phyloP scores from a whole-genome alignment of 2,113 vertebrate species.

The Brachionichthys hirsutus region DNA sequence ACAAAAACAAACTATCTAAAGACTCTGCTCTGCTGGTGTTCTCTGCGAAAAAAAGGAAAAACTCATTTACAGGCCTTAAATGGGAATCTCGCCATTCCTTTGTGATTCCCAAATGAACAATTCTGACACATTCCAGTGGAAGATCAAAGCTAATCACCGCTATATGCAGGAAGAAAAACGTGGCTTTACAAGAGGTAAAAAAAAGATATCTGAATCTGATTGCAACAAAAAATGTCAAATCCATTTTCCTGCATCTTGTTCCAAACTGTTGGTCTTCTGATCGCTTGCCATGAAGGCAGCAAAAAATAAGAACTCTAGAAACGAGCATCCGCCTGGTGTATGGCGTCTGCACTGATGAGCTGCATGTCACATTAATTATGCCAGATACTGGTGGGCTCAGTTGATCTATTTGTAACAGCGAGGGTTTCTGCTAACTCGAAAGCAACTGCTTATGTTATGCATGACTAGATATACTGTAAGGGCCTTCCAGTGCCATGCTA shows the following conservation, averaged over 20 bases:
- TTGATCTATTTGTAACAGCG: slow-evolving; percentile 68
- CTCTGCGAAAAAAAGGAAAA: not conserved
- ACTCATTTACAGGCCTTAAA: slow-evolving; percentile 24
- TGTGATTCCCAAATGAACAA: slow-evolving; percentile 48
- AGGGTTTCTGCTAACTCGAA: slow-evolving; percentile 49
- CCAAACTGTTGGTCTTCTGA: slow-evolving; percentile 43
- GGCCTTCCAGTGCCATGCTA: slow-evolving; percentile 59
- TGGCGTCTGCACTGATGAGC: slow-evolving; percentile 57
- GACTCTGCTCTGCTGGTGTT: slow-evolving; percentile 1
- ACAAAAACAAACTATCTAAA: no score
- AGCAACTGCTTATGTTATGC: slow-evolving; percentile 60
- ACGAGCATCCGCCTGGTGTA: slow-evolving; percentile 51
- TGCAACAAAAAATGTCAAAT: slow-evolving; percentile 64
- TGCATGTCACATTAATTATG: slow-evolving; percentile 71
- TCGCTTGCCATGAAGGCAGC: slow-evolving; percentile 52
- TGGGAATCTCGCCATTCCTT: slow-evolving; percentile 27
- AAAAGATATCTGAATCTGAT: slow-evolving; percentile 25
- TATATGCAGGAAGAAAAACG: slow-evolving; percentile 11
- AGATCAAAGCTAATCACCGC: slow-evolving; percentile 59
- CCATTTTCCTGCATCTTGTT: slow-evolving; percentile 48
- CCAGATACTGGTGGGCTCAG: slow-evolving; percentile 46
- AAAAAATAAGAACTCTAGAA: slow-evolving; percentile 43
- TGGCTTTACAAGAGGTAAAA: slow-evolving; percentile 42
- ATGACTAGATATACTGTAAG: slow-evolving; percentile 64
- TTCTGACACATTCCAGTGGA: slow-evolving; percentile 20